These are phyloP conservation scores for Psammodynastes pulverulentus DNA, from an alignment of 2,113 vertebrate genomes.

Conservation along the genomic window DNA sequence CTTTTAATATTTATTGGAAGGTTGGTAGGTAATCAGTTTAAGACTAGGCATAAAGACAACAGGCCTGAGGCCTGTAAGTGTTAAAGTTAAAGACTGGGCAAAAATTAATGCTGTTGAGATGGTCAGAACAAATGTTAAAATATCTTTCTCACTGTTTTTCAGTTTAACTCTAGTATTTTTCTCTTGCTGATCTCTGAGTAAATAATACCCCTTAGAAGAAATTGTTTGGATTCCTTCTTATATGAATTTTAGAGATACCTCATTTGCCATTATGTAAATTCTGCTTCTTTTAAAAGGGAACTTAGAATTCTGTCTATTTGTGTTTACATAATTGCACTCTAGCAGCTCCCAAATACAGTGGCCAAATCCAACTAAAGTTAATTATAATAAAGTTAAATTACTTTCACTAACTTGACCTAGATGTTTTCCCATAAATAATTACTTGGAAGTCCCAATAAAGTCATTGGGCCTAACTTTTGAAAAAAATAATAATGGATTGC, in stretches of 20 bases:
- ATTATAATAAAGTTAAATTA: neutral
- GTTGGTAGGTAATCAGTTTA: conserved; percentile 11
- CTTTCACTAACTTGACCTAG: neutral
- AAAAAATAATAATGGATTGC: neutral
- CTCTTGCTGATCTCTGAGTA: neutral
- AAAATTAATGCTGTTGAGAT: neutral
- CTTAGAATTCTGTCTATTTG: neutral
- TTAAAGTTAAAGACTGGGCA: neutral
- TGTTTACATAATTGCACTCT: neutral
- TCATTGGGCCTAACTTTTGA: neutral
- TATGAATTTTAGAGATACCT: neutral
- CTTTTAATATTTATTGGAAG: conserved; percentile 2
- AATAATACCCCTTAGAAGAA: neutral
- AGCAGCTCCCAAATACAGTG: neutral
- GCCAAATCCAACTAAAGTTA: neutral
- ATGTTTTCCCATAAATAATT: neutral
- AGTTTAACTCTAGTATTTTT: neutral
- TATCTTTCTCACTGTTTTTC: neutral
- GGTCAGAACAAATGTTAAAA: neutral
- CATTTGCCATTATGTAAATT: neutral
- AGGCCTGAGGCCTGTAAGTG: neutral
- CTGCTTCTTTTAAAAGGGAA: neutral
- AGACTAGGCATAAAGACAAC: neutral
- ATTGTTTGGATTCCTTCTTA: neutral
- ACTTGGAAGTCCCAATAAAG: neutral